Evolutionary conservation across 2,888 invertebrate genomes (phyloP).

Genomic region (Metalampra italica): DNA sequence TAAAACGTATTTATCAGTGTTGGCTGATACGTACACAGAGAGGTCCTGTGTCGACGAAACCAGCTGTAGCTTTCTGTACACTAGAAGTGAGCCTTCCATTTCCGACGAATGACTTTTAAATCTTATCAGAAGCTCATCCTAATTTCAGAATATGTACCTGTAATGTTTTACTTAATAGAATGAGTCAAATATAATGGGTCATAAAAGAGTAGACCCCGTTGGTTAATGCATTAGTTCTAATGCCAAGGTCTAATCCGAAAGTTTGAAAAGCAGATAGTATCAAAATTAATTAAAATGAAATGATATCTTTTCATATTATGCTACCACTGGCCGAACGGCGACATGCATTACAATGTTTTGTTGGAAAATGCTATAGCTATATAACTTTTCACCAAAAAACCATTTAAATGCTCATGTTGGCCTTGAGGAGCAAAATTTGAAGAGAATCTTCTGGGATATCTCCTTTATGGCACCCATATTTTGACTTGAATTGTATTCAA

Average conservation of each 20-base stretch:
- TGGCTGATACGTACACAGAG: slow-evolving; percentile 12
- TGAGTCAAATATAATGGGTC: slow-evolving; percentile 5
- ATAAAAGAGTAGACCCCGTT: neutral
- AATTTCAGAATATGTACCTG: slow-evolving; percentile 10
- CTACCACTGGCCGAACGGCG: too few species aligned
- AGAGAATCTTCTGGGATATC: neutral
- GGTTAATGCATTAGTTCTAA: neutral
- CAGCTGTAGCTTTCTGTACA: slow-evolving; percentile 7
- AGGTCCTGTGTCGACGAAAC: slow-evolving; percentile 11
- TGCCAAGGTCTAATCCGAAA: neutral
- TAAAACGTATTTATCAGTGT: slow-evolving; percentile 13
- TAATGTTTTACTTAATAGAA: slow-evolving; percentile 1
- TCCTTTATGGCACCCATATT: neutral
- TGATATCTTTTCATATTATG: too few species aligned
- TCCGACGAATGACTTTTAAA: slow-evolving; percentile 5
- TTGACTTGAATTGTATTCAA: slow-evolving; percentile 6
- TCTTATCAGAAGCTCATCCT: slow-evolving; percentile 8
- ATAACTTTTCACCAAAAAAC: too few species aligned
- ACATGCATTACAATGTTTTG: too few species aligned
- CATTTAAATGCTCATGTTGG: too few species aligned
- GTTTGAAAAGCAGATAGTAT: neutral
- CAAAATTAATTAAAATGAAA: too few species aligned
- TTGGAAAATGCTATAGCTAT: too few species aligned
- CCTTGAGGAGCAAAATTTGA: too few species aligned
- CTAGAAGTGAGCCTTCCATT: slow-evolving; percentile 8